Conservation (phyloP, 2,113 vertebrate species). For the Datnioides undecimradiatus region DNA sequence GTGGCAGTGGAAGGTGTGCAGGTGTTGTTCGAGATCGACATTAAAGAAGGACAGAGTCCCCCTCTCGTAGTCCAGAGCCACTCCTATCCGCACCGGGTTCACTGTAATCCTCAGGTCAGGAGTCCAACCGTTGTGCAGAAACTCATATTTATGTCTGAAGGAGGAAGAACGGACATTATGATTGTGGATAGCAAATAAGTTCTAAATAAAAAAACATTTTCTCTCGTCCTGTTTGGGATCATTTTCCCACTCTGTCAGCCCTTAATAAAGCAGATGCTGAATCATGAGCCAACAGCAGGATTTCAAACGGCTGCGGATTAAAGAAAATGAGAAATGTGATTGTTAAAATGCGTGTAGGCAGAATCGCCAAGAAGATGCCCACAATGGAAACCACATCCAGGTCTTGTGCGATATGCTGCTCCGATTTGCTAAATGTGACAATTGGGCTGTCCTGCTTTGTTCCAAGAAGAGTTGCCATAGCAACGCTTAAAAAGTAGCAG, state of each 20-base stretch:
- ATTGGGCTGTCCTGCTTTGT: constrained; percentile 49
- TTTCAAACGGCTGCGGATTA: constrained; percentile 40
- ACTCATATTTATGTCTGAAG: constrained; percentile 91
- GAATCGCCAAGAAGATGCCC: constrained; percentile 3
- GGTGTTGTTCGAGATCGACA: constrained; percentile 88
- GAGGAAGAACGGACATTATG: background rate
- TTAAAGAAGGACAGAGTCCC: constrained; percentile 92
- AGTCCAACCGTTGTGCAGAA: constrained; percentile 88
- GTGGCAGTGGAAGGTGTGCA: constrained; percentile 87
- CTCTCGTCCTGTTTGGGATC: constrained; percentile 3
- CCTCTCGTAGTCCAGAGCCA: constrained; percentile 89
- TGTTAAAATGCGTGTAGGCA: constrained; percentile 32
- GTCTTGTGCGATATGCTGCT: constrained; percentile 28
- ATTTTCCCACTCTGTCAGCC: constrained; percentile 1
- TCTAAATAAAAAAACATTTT: constrained; percentile 10
- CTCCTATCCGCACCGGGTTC: constrained; percentile 82
- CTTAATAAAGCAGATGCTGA: constrained; percentile 17
- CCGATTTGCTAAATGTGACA: constrained; percentile 33
- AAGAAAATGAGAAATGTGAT: constrained; percentile 38
- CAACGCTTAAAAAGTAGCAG: constrained; percentile 55
- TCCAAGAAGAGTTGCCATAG: constrained; percentile 65
- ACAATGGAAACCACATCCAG: constrained; percentile 33
- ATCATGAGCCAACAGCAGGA: constrained; percentile 28
- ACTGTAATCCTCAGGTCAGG: constrained; percentile 83
- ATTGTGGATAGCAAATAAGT: background rate